A percentile compares a stretch with the other conserved stretches of the same genome.
Evolutionary conservation across 2,113 vertebrate species (phyloP).

Genomic region (Scomber japonicus): DNA sequence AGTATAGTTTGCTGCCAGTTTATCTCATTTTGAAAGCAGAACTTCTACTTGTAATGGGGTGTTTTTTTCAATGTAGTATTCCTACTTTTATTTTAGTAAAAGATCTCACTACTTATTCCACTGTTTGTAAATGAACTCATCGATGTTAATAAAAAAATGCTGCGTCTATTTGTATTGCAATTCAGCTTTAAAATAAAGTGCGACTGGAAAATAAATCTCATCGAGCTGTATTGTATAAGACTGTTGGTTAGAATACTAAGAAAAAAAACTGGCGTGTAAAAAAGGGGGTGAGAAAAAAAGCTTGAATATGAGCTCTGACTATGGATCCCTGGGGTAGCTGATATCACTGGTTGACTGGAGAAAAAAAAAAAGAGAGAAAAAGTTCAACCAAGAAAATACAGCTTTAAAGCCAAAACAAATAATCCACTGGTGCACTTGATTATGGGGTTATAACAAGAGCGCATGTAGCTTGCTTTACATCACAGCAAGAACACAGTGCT

Average conservation of each 20-base stretch:
- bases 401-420: conserved; percentile 64
- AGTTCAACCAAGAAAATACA: conserved; percentile 69
- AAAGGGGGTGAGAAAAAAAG: conserved; percentile 34
- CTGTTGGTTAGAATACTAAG: conserved; percentile 15
- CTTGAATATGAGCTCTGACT: conserved; percentile 61
- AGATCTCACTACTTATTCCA: too few species aligned
- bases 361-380: conserved; percentile 45
- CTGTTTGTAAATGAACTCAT: too few species aligned
- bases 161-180: conserved; percentile 44
- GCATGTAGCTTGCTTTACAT: conserved; percentile 45
- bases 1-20: too few species aligned
- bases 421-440: conserved; percentile 54
- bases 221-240: conserved; percentile 19
- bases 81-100: too few species aligned
- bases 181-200: conserved; percentile 41
- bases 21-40: too few species aligned
- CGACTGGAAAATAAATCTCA: conserved; percentile 37
- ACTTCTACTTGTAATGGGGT: too few species aligned
- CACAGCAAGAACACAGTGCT: conserved; percentile 13
- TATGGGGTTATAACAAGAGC: conserved; percentile 47
- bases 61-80: too few species aligned
- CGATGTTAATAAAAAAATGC: conserved; percentile 9
- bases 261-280: conserved; percentile 44
- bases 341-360: conserved; percentile 52
- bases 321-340: conserved; percentile 56